Evolutionary conservation across 2,113 vertebrate species (phyloP).

Genomic region (Mirza zaza): DNA sequence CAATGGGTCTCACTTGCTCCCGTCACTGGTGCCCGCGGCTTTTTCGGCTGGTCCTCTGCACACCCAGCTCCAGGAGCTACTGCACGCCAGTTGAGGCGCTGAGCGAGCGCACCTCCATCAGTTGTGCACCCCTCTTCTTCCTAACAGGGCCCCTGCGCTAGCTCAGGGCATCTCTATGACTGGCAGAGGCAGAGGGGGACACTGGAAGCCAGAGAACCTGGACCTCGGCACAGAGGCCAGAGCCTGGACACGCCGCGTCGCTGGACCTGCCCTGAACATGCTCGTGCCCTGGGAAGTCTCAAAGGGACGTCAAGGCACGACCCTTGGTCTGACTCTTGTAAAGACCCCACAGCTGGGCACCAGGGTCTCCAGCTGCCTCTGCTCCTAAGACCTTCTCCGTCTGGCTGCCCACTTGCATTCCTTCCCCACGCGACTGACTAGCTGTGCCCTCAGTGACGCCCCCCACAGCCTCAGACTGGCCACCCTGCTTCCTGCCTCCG

Average conservation of each 20-base stretch:
- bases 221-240: neutral
- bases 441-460: too few species aligned
- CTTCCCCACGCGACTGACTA: too few species aligned
- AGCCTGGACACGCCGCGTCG: accelerated
- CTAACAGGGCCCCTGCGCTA: neutral
- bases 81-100: accelerated
- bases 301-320: neutral
- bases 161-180: too few species aligned
- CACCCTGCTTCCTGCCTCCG: too few species aligned
- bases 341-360: neutral
- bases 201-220: neutral
- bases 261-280: too few species aligned
- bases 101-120: neutral
- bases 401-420: neutral
- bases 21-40: accelerated
- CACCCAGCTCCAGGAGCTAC: neutral
- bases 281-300: neutral
- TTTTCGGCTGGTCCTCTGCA: neutral
- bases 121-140: neutral
- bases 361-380: neutral
- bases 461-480: too few species aligned
- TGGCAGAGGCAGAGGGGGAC: neutral
- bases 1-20: too few species aligned
- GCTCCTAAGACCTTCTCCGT: neutral
- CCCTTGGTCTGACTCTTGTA: neutral